Conservation (phyloP, 2,797 vertebrate genomes). For the Xiphorhynchus erythropygius region DNA sequence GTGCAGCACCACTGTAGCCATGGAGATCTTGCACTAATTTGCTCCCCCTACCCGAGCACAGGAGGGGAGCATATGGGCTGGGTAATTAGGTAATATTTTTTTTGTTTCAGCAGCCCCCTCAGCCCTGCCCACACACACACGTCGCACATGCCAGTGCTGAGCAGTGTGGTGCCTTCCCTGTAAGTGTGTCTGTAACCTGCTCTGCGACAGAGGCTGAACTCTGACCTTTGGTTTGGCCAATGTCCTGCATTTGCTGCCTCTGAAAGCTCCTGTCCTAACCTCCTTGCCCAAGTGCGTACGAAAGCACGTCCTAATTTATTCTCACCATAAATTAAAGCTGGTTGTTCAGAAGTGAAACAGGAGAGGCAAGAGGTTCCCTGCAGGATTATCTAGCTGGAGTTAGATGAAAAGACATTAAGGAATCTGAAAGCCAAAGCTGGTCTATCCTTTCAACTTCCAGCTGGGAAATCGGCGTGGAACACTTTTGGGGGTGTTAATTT, state of each 20-base stretch:
- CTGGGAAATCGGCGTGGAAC: neutral
- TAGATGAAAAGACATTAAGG: neutral
- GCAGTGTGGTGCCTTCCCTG: neutral
- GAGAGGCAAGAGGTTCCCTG: slow-evolving; percentile 16
- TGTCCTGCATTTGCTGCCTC: rapidly evolving
- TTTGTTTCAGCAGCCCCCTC: slow-evolving; percentile 49
- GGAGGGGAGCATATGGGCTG: slow-evolving; percentile 43
- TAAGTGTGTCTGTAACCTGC: neutral
- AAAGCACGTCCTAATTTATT: neutral
- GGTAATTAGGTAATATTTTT: slow-evolving; percentile 18
- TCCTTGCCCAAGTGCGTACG: neutral
- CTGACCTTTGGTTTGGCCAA: slow-evolving; percentile 17
- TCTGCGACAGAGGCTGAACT: neutral
- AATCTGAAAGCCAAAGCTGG: neutral
- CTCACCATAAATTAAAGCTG: neutral
- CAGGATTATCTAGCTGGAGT: neutral
- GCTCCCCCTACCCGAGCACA: neutral
- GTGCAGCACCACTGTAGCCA: neutral
- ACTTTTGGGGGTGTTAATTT: neutral
- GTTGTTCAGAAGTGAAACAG: slow-evolving; percentile 26
- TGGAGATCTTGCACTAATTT: neutral
- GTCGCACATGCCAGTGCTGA: neutral
- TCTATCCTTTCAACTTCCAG: neutral
- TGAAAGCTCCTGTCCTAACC: neutral
- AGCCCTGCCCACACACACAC: neutral